Conservation (phyloP, 2,797 vertebrate genomes). For the Melopsittacus undulatus region DNA sequence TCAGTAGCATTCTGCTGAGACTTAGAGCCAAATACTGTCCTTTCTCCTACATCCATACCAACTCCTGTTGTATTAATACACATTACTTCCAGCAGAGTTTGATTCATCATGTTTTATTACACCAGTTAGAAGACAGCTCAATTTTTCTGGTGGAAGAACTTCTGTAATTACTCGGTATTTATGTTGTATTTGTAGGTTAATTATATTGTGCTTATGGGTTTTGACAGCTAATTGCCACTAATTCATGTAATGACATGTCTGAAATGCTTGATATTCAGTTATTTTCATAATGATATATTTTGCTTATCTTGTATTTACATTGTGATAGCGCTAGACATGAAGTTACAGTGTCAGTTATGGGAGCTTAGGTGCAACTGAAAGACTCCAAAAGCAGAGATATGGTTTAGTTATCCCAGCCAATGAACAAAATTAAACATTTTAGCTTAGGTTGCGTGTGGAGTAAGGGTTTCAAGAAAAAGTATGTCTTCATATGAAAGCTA, state of each 20-base stretch:
- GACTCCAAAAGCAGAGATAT: background rate
- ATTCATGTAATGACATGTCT: slow-evolving; percentile 10
- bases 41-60: background rate
- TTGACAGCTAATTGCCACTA: slow-evolving; percentile 35
- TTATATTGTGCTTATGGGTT: background rate
- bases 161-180: background rate
- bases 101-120: background rate
- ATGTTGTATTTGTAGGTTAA: background rate
- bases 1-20: background rate
- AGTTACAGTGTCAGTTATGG: background rate
- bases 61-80: background rate
- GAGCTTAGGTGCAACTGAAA: background rate
- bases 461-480: background rate
- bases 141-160: background rate
- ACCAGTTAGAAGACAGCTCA: background rate
- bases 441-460: background rate
- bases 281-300: slow-evolving; percentile 4
- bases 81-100: background rate
- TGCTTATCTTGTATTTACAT: slow-evolving; percentile 8
- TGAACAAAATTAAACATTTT: background rate
- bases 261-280: background rate
- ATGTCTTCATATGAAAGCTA: background rate
- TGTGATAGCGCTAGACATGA: background rate
- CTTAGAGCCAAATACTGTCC: background rate
- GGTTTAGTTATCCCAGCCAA: background rate